Base-by-base conservation (phyloP, 2,888 invertebrate species). In the Odontocolon sp. region DNA sequence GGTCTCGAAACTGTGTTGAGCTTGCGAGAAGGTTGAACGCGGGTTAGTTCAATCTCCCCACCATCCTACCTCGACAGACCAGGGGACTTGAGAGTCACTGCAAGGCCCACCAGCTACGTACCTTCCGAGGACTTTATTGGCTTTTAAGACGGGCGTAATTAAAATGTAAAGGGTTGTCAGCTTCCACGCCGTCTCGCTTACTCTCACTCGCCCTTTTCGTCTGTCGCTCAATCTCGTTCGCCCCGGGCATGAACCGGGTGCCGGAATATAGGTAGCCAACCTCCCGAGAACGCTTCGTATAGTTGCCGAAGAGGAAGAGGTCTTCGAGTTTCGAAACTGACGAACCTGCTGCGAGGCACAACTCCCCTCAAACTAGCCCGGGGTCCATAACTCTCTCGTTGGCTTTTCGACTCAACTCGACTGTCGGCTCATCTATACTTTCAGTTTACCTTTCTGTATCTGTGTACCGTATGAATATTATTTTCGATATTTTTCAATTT, bases 131-230 rank as follows among this genome's bases (percentile, higher is more conserved):
- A 85, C 83, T 87, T 85, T 86, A 88, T 88, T 87, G 85, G 86
- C 86, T 85, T 87, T 87, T 84, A 87, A 87, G 85, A 86, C 83
- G 82, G 78, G 83, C 82, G 85, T 87, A 88, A 88, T 88, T 88
- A 88, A 88, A 88, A 87, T 86, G 85, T 87, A 85, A 87, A 87
- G 86, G 87, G 86, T 86, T 87, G 86, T 84, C 85, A 85, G 84
- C 74, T 77, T 72, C 73, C 71, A 80, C 63, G 57, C 71, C 74
- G 54, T 74, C 81, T 74, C 66, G 40, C 72, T 75, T 54, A 68
- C 69, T 28, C 40, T 63, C 70, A 38, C 52, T 16, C 18, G 47
- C 33, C 38, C 31, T 31, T 16, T 31, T 33, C 59, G 16, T 75
- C 75, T 56, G 67, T 75, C 71, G 74, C 66, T 78, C 75, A 71